Evolutionary conservation across 2,113 vertebrate genomes (phyloP).

Genomic region (Dendropsophus ebraccatus): DNA sequence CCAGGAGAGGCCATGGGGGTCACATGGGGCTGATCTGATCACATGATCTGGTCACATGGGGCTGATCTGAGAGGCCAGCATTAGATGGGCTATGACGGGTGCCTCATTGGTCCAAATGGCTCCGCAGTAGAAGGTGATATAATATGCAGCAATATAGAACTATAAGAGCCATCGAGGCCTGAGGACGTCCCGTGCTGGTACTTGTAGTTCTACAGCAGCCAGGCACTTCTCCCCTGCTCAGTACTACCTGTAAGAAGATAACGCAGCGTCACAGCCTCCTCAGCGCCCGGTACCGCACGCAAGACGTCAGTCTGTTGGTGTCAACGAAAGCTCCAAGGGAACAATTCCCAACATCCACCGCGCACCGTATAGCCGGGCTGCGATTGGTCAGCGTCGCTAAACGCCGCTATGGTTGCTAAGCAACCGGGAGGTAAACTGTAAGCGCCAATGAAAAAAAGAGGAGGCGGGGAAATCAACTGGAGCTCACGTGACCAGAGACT

Average conservation of each 20-base stretch:
- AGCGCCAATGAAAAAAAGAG: not conserved
- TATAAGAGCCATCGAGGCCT: not conserved
- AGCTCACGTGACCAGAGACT: not conserved
- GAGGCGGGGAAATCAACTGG: not conserved
- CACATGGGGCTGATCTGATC: no score
- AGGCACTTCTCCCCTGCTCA: no score
- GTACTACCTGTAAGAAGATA: not conserved
- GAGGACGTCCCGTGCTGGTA: not conserved
- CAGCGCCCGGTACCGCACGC: not conserved
- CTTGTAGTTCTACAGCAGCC: no score
- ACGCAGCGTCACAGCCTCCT: not conserved
- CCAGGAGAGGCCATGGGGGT: no score
- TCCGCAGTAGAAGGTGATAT: not conserved
- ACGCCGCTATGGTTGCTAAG: not conserved
- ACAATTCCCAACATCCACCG: not conserved
- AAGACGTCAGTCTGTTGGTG: slow-evolving; percentile 30
- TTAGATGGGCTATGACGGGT: no score
- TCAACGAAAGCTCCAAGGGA: slow-evolving; percentile 24
- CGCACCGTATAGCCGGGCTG: no score
- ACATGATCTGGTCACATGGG: no score
- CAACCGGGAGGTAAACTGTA: not conserved
- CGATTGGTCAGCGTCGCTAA: slow-evolving; percentile 2
- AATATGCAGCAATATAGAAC: not conserved
- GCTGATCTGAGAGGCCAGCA: no score
- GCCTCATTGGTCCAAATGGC: no score